Conservation (phyloP, 2,888 invertebrate species). For the Drosophila cognata region DNA sequence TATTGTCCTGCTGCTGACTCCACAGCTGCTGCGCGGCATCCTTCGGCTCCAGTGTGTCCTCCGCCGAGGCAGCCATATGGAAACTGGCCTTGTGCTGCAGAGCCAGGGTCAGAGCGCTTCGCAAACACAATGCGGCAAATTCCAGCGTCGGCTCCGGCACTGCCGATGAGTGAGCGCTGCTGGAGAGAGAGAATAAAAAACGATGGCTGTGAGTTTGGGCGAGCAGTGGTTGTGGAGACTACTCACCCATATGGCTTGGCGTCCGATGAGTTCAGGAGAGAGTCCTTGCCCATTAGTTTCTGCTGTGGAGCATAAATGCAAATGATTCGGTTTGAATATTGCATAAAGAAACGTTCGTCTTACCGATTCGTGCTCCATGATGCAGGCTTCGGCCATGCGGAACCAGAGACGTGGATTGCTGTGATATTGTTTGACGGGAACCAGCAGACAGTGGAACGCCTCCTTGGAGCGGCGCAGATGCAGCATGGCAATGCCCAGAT, state of each 20-base stretch:
- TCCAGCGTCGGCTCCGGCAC: conserved; percentile 95
- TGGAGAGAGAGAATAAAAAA: not conserved
- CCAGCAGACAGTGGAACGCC: conserved; percentile 96
- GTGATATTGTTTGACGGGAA: conserved; percentile 93
- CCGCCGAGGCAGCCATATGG: conserved; percentile 47
- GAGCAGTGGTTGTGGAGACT: not conserved
- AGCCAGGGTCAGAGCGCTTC: conserved; percentile 88
- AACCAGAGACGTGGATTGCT: conserved; percentile 96
- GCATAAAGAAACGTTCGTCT: conserved; percentile 14
- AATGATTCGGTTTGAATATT: not conserved
- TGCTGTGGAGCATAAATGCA: conserved; percentile 12
- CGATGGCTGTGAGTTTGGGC: not conserved
- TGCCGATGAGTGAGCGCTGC: conserved; percentile 89
- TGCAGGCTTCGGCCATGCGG: conserved; percentile 96
- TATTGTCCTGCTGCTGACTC: conserved; percentile 85
- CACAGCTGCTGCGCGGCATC: conserved; percentile 63
- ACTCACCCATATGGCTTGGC: conserved; percentile 73
- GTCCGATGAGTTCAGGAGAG: conserved; percentile 27
- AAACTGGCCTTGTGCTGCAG: conserved; percentile 71
- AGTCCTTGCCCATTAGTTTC: conserved; percentile 56
- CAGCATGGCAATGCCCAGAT: conserved; percentile 89
- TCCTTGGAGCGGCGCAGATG: conserved; percentile 92
- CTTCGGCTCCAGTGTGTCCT: conserved; percentile 56
- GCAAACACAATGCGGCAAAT: conserved; percentile 94
- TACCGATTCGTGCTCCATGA: conserved; percentile 87